Conservation (phyloP, 2,888 invertebrate species). For the Yponomeuta plumbellus region DNA sequence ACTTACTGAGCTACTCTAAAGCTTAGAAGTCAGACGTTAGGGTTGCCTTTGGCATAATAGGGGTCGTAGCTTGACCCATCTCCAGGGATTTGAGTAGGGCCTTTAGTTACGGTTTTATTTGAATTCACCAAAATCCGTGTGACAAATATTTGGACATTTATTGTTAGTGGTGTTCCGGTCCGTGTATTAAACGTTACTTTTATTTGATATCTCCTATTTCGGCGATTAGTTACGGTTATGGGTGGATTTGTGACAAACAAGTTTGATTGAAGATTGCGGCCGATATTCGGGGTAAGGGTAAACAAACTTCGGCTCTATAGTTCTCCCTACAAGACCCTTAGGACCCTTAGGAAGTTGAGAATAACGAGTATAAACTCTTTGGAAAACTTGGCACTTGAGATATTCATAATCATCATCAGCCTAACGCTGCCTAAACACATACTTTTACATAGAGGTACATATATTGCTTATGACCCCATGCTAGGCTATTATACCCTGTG, state of each 20-base stretch:
- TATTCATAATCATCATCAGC: too few species aligned
- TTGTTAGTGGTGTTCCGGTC: conserved; percentile 55
- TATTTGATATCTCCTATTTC: conserved; percentile 45
- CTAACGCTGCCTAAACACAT: too few species aligned
- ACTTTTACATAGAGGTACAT: too few species aligned
- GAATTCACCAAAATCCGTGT: conserved; percentile 63
- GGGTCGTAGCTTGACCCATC: conserved; percentile 56
- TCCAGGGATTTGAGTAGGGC: conserved; percentile 58
- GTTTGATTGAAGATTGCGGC: conserved; percentile 13
- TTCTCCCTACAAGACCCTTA: too few species aligned
- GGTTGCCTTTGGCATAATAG: not conserved
- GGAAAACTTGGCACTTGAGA: too few species aligned
- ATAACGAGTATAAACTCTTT: too few species aligned
- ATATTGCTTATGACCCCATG: too few species aligned
- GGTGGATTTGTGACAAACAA: conserved; percentile 37
- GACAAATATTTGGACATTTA: conserved; percentile 76
- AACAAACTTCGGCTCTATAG: not conserved
- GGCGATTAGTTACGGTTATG: conserved; percentile 48
- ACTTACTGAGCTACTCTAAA: conserved; percentile 8
- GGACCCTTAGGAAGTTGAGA: too few species aligned
- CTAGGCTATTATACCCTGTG: too few species aligned
- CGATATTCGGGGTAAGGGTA: not conserved
- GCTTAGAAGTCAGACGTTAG: not conserved
- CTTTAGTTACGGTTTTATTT: conserved; percentile 73
- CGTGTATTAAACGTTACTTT: conserved; percentile 66